Conservation (phyloP, 2,888 invertebrate species). For the Polydrusus pterygomalis region DNA sequence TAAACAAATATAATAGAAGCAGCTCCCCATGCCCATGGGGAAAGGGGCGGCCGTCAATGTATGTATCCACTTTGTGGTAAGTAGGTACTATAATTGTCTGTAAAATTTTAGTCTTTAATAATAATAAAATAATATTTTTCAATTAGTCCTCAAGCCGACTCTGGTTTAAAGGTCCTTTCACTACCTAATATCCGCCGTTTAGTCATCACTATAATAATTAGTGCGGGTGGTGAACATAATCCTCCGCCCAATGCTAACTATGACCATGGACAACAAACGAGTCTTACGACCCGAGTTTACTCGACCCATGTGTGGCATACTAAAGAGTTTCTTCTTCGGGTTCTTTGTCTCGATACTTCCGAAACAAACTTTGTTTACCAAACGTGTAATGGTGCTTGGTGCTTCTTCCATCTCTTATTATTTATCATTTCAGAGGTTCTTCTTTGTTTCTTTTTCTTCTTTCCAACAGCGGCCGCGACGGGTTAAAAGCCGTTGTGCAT, state of each 20-base stretch:
- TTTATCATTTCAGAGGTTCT: slow-evolving; percentile 32
- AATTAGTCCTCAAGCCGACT: too few relatives aligned
- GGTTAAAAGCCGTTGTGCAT: slow-evolving; percentile 50
- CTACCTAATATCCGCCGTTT: too few relatives aligned
- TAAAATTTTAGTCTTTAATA: too few relatives aligned
- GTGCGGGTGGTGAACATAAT: neutral
- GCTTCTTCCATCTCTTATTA: slow-evolving; percentile 36
- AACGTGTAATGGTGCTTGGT: slow-evolving; percentile 17
- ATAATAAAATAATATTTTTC: too few relatives aligned
- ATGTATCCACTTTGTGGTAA: too few relatives aligned
- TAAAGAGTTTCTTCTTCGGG: neutral
- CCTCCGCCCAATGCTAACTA: neutral
- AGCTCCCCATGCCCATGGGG: too few relatives aligned
- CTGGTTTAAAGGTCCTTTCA: too few relatives aligned
- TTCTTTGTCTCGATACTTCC: slow-evolving; percentile 15
- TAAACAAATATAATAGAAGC: too few relatives aligned
- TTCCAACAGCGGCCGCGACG: slow-evolving; percentile 25
- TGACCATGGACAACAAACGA: slow-evolving; percentile 1
- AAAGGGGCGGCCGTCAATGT: too few relatives aligned
- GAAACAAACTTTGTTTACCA: slow-evolving; percentile 24
- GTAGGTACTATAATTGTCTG: too few relatives aligned
- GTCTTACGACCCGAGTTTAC: neutral
- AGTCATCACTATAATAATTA: too few relatives aligned
- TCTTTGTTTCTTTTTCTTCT: slow-evolving; percentile 37
- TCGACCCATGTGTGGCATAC: neutral